Conservation (phyloP, 2,797 vertebrate genomes). For the Gouania willdenowi region DNA sequence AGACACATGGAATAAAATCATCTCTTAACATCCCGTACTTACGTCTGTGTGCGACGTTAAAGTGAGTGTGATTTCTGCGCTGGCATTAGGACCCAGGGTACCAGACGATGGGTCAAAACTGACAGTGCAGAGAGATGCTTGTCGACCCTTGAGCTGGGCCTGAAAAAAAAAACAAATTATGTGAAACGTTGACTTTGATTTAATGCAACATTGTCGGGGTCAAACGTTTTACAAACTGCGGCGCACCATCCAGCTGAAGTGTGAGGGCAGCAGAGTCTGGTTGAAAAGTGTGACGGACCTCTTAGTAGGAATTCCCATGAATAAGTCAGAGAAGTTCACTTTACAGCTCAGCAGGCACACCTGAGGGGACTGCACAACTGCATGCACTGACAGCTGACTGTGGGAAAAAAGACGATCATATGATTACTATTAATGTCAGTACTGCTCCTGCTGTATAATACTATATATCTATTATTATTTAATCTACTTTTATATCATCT, state of each 20-base stretch:
- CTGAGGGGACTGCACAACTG: conserved; percentile 82
- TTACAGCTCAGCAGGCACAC: conserved; percentile 79
- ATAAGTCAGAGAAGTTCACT: conserved; percentile 78
- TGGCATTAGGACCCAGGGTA: conserved; percentile 77
- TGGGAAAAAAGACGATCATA: conserved; percentile 15
- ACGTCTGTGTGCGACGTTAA: conserved; percentile 74
- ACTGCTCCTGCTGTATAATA: too few relatives aligned
- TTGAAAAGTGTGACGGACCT: conserved; percentile 77
- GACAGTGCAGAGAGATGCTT: conserved; percentile 70
- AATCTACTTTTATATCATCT: too few relatives aligned
- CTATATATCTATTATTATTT: too few relatives aligned
- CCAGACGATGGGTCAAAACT: conserved; percentile 73
- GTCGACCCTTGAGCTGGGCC: conserved; percentile 71
- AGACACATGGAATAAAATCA: not conserved
- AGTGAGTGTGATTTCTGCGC: conserved; percentile 72
- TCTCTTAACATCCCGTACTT: conserved; percentile 38
- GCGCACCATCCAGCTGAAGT: conserved; percentile 80
- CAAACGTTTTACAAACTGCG: not conserved
- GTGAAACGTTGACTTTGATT: too few relatives aligned
- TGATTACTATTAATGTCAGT: not conserved
- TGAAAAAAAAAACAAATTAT: conserved; percentile 27
- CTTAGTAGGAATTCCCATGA: conserved; percentile 73
- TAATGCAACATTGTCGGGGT: too few relatives aligned
- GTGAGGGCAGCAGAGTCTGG: conserved; percentile 81
- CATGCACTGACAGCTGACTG: conserved; percentile 84